Percentiles rank a stretch among this genome's conserved stretches.
Evolutionary conservation across 1,140 invertebrate species (phyloP).

Genomic region (Lasioglossum albipes): DNA sequence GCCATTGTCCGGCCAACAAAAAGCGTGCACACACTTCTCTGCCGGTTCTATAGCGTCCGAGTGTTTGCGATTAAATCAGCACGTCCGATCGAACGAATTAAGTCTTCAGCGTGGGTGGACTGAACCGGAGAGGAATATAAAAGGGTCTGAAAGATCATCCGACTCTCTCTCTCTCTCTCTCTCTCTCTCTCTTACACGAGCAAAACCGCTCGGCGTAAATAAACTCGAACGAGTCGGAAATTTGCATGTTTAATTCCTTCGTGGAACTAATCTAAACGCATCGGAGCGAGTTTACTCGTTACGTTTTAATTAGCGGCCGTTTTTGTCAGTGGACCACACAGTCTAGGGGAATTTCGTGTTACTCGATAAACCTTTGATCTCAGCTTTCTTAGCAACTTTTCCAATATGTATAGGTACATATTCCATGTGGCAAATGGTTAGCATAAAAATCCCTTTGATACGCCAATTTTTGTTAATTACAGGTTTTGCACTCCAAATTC

Average conservation of each 20-base stretch:
- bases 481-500: too few species aligned
- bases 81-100: conserved; percentile 67
- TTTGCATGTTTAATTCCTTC: conserved; percentile 35
- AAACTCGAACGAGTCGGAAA: conserved; percentile 5
- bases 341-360: background rate
- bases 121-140: conserved; percentile 53
- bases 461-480: too few species aligned
- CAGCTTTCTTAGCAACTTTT: too few species aligned
- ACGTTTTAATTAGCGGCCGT: conserved; percentile 25
- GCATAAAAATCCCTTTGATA: too few species aligned
- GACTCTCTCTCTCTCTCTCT: conserved; percentile 19
- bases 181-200: conserved; percentile 21
- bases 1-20: conserved; percentile 58
- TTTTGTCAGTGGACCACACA: conserved; percentile 6
- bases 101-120: conserved; percentile 69
- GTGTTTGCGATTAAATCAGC: conserved; percentile 69
- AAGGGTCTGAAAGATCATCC: conserved; percentile 36
- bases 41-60: conserved; percentile 38
- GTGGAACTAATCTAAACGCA: conserved; percentile 20
- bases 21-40: conserved; percentile 24
- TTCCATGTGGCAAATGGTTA: too few species aligned
- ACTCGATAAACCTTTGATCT: too few species aligned
- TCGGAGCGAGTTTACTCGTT: background rate
- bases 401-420: too few species aligned
- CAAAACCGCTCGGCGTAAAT: conserved; percentile 45